These are phyloP conservation scores for Lasioglossum zephyrum DNA, from an alignment of 2,888 invertebrate species.

Conservation along the genomic window DNA sequence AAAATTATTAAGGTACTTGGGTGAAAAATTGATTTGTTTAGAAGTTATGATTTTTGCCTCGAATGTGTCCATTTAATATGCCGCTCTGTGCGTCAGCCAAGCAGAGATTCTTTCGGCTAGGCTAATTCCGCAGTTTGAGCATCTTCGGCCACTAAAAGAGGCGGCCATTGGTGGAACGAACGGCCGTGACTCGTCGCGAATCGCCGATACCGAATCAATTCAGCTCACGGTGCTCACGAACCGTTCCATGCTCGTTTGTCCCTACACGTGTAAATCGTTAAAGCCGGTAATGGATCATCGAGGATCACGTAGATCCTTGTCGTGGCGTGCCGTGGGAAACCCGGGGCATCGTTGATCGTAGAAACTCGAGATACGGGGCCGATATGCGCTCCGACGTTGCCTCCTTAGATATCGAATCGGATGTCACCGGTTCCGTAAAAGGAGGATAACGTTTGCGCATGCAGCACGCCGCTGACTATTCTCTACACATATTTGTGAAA, in stretches of 20 bases:
- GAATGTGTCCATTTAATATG: too few relatives aligned
- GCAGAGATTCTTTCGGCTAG: background rate
- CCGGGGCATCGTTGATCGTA: background rate
- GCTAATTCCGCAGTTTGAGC: background rate
- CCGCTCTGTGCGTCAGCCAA: background rate
- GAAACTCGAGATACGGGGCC: slow-evolving; percentile 16
- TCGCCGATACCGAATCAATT: slow-evolving; percentile 33
- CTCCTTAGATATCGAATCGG: slow-evolving; percentile 23
- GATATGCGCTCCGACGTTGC: background rate
- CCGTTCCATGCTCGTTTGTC: slow-evolving; percentile 25
- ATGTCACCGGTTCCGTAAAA: slow-evolving; percentile 15
- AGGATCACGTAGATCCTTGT: slow-evolving; percentile 35
- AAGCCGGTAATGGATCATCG: slow-evolving; percentile 39
- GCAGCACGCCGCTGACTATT: background rate
- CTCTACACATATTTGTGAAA: slow-evolving; percentile 1
- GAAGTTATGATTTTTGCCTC: too few relatives aligned
- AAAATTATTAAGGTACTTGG: too few relatives aligned
- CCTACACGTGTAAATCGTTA: slow-evolving; percentile 34
- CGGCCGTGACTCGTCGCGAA: slow-evolving; percentile 35
- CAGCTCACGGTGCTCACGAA: slow-evolving; percentile 33
- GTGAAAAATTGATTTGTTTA: too few relatives aligned
- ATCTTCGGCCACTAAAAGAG: background rate
- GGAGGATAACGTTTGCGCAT: slow-evolving; percentile 12
- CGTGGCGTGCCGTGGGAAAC: slow-evolving; percentile 34
- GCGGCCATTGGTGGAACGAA: slow-evolving; percentile 12